Conservation (phyloP, 2,888 invertebrate genomes). For the Xestia rhomboidea region DNA sequence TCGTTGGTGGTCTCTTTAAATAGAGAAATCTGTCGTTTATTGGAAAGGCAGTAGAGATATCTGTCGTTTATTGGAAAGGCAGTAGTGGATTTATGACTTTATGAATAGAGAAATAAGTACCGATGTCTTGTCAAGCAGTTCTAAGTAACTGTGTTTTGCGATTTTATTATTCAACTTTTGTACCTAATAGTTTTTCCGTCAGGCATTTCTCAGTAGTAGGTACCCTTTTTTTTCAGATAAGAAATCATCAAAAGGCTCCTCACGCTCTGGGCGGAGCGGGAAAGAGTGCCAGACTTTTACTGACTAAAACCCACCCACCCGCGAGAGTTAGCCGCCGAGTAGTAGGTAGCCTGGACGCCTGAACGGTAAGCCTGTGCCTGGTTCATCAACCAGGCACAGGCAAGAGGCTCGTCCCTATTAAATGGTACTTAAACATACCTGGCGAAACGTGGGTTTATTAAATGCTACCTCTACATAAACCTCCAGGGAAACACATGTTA, state of each 20-base stretch:
- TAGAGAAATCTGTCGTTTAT: background rate
- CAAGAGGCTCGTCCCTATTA: background rate
- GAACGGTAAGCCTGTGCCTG: background rate
- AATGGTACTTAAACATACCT: background rate
- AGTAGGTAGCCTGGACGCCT: too few relatives aligned
- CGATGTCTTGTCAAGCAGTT: background rate
- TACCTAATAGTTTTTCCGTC: too few relatives aligned
- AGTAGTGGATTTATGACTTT: background rate
- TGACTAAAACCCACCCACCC: too few relatives aligned
- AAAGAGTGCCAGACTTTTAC: too few relatives aligned
- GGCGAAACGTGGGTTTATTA: background rate
- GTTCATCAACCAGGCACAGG: too few relatives aligned
- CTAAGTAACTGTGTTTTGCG: background rate
- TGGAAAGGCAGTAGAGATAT: background rate
- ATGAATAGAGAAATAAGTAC: background rate
- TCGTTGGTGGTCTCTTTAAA: constrained; percentile 51
- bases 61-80: background rate
- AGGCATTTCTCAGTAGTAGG: too few relatives aligned
- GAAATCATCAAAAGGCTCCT: too few relatives aligned
- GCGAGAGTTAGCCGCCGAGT: too few relatives aligned
- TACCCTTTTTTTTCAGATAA: too few relatives aligned
- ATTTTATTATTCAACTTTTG: background rate
- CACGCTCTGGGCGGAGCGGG: too few relatives aligned
- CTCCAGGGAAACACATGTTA: too few relatives aligned
- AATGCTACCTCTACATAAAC: background rate